Percentiles rank a stretch among this genome's conserved stretches.
These are phyloP conservation scores for Drosophila sulfurigaster DNA, from an alignment of 1,140 invertebrate genomes.

Conservation along the genomic window DNA sequence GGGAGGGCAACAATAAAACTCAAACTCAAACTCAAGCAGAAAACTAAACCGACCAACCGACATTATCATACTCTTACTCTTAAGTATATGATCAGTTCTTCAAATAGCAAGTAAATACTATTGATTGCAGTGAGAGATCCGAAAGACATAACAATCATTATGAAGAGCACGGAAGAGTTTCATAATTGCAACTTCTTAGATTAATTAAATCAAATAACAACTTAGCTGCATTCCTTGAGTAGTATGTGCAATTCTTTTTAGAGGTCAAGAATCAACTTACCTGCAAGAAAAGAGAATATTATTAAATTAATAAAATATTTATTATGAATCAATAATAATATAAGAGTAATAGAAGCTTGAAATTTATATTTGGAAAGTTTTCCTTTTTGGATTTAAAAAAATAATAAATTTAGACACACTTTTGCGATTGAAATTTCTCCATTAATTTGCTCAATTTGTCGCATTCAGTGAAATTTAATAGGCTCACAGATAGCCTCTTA, in stretches of 20 bases:
- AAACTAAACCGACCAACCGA: conserved; percentile 34
- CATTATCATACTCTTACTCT: conserved; percentile 36
- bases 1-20: not conserved
- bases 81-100: not conserved
- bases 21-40: conserved; percentile 2
- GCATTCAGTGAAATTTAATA: conserved; percentile 39
- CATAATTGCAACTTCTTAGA: no score
- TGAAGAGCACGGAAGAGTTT: no score
- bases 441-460: conserved; percentile 17
- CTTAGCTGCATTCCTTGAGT: conserved; percentile 51
- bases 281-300: conserved; percentile 38
- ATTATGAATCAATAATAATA: no score
- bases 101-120: not conserved
- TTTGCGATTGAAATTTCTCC: conserved; percentile 10
- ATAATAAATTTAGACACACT: conserved; percentile 19
- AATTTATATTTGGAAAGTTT: conserved; percentile 4
- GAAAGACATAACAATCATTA: no score
- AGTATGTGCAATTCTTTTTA: not conserved
- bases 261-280: conserved; percentile 51
- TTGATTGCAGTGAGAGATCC: no score
- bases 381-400: not conserved
- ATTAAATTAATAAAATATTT: not conserved
- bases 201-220: conserved; percentile 18
- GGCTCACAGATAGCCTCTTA: conserved; percentile 1
- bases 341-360: not conserved